Conservation (phyloP, 2,797 vertebrate genomes). For the Tolypeutes matacus region DNA sequence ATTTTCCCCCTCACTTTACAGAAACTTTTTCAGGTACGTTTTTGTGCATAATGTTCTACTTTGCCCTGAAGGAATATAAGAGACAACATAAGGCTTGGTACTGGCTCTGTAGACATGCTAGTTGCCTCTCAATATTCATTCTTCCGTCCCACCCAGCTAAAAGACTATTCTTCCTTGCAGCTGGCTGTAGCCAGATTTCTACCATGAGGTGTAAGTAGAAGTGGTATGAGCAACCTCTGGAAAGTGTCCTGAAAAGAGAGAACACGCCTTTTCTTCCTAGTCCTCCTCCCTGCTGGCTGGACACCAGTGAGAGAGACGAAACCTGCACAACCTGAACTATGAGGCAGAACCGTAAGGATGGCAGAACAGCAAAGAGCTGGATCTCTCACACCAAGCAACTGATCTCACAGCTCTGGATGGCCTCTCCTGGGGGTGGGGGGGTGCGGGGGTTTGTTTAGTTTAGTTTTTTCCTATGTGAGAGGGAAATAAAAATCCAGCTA, state of each 20-base stretch:
- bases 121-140: neutral
- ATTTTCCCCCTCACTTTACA: neutral
- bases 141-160: neutral
- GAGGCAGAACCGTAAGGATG: neutral
- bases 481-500: neutral
- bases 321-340: neutral
- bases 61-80: neutral
- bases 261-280: neutral
- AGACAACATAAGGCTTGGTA: neutral
- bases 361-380: neutral
- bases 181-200: neutral
- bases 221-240: neutral
- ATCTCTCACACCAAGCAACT: no score
- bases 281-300: neutral
- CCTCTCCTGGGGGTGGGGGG: neutral
- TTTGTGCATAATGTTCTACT: neutral
- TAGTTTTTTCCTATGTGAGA: neutral
- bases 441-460: neutral
- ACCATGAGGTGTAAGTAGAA: neutral
- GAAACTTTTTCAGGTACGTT: neutral
- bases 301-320: neutral
- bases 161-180: neutral
- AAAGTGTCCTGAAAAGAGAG: constrained; percentile 28
- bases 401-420: neutral
- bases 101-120: neutral